A percentile compares a stretch with the other conserved stretches of the same genome.
Evolutionary conservation across 2,888 invertebrate genomes (phyloP).

Genomic region (Spodoptera littoralis): DNA sequence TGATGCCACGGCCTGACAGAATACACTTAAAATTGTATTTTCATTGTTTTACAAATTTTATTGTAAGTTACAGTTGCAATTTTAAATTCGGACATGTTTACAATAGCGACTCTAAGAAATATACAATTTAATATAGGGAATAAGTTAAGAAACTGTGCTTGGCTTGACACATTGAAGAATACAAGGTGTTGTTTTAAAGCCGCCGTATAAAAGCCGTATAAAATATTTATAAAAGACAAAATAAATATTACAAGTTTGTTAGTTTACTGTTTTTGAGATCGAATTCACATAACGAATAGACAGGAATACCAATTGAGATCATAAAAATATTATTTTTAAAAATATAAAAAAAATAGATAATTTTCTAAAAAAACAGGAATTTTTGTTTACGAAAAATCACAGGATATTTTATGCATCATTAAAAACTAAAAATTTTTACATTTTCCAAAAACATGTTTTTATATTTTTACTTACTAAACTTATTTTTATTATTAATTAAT

Average conservation of each 20-base stretch:
- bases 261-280: conserved; percentile 67
- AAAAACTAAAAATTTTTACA: conserved; percentile 6
- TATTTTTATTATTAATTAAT: conserved; percentile 21
- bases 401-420: conserved; percentile 30
- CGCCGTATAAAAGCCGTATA: too few relatives aligned
- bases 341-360: conserved; percentile 19
- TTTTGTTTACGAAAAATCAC: conserved; percentile 38
- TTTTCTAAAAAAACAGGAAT: conserved; percentile 19
- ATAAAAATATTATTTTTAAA: conserved; percentile 42
- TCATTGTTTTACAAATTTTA: too few relatives aligned
- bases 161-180: too few relatives aligned
- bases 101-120: too few relatives aligned
- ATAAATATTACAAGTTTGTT: conserved; percentile 26
- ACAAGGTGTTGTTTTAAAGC: too few relatives aligned
- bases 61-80: too few relatives aligned
- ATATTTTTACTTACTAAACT: conserved; percentile 10
- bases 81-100: too few relatives aligned
- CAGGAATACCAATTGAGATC: conserved; percentile 83
- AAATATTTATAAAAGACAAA: not conserved
- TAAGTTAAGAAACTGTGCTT: too few relatives aligned
- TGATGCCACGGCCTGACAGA: too few relatives aligned
- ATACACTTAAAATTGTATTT: too few relatives aligned
- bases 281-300: conserved; percentile 57
- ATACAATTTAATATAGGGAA: too few relatives aligned
- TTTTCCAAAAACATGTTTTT: conserved; percentile 18